Evolutionary conservation across 2,888 invertebrate species (phyloP).

Genomic region (Molanna angustata): DNA sequence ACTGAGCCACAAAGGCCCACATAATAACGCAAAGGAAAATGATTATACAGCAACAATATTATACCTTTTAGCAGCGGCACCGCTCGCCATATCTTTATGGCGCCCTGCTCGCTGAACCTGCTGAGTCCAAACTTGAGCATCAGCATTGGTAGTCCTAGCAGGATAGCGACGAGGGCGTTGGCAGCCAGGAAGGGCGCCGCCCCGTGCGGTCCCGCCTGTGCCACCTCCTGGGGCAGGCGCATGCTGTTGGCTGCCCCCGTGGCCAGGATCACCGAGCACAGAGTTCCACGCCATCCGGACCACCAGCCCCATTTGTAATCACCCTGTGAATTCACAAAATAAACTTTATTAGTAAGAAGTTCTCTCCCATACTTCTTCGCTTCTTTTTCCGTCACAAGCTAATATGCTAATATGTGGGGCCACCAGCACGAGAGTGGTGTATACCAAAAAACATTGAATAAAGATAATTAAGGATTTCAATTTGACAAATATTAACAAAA

Average conservation of each 20-base stretch:
- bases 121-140: slow-evolving; percentile 62
- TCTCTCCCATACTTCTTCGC: too few species aligned
- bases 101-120: slow-evolving; percentile 63
- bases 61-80: slow-evolving; percentile 66
- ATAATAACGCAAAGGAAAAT: too few species aligned
- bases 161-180: slow-evolving; percentile 48
- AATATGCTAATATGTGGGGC: too few species aligned
- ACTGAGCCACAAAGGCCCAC: too few species aligned
- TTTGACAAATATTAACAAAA: too few species aligned
- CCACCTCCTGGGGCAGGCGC: slow-evolving; percentile 54
- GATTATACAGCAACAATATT: too few species aligned
- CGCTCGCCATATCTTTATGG: slow-evolving; percentile 62
- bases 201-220: slow-evolving; percentile 51
- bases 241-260: slow-evolving; percentile 57
- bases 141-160: slow-evolving; percentile 56
- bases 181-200: slow-evolving; percentile 56
- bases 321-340: too few species aligned
- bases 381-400: too few species aligned
- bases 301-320: slow-evolving; percentile 4
- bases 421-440: too few species aligned
- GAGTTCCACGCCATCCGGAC: slow-evolving; percentile 17
- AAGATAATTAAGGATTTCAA: too few species aligned
- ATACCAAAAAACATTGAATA: too few species aligned
- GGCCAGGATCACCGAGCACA: slow-evolving; percentile 56
- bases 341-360: too few species aligned